Conservation (phyloP, 2,888 invertebrate species). For the Malthinus flaveolus region DNA sequence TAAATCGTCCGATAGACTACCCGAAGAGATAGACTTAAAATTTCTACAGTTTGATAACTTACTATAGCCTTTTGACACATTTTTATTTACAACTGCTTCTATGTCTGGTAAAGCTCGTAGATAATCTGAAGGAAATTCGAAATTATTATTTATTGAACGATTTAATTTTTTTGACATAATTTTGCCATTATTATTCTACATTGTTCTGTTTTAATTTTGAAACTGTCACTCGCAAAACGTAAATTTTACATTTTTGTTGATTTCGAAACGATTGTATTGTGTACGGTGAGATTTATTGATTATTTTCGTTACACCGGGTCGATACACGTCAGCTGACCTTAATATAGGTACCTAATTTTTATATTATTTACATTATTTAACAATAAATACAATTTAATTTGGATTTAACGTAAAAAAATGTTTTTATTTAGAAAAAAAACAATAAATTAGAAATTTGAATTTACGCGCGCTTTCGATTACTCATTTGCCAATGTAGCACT, state of each 20-base stretch:
- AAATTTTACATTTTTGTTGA: background rate
- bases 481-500: no score
- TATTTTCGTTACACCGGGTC: no score
- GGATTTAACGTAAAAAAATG: no score
- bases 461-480: no score
- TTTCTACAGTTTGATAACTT: background rate
- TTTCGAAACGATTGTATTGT: no score
- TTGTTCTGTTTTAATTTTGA: background rate
- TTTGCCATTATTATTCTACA: slow-evolving; percentile 4
- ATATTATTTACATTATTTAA: no score
- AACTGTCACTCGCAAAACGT: background rate
- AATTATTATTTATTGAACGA: slow-evolving; percentile 33
- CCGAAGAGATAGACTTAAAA: background rate
- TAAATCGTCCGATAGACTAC: slow-evolving; percentile 12
- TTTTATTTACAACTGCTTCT: slow-evolving; percentile 10
- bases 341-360: no score
- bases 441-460: no score
- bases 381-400: no score
- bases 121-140: slow-evolving; percentile 22
- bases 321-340: no score
- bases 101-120: slow-evolving; percentile 13
- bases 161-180: slow-evolving; percentile 37
- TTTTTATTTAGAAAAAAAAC: no score
- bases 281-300: no score
- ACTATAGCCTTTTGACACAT: background rate